phyloP scores from a whole-genome alignment of 2,113 vertebrate species.

The Paratilapia polleni region DNA sequence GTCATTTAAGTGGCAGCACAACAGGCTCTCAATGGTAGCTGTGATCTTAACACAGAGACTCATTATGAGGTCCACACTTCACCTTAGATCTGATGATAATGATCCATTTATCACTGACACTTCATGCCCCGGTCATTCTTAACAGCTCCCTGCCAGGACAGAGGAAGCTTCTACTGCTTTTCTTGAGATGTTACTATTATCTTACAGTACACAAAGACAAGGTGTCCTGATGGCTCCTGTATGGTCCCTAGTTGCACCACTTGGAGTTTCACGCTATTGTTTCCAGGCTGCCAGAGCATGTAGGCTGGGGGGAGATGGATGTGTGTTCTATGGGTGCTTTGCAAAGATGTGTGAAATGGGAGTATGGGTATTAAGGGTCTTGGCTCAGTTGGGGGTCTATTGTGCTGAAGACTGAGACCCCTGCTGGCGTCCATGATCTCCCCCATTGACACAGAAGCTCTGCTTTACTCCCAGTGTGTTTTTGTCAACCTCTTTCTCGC shows the following conservation, averaged over 20 bases:
- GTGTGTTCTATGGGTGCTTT: constrained; percentile 72
- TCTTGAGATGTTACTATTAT: constrained; percentile 75
- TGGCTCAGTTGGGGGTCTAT: constrained; percentile 76
- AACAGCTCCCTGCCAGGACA: constrained; percentile 71
- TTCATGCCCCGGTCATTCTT: constrained; percentile 63
- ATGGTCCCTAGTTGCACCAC: constrained; percentile 43
- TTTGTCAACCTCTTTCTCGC: constrained; percentile 55
- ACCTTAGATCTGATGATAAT: constrained; percentile 75
- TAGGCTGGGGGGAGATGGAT: constrained; percentile 41
- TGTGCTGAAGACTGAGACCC: constrained; percentile 73
- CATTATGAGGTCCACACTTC: constrained; percentile 74
- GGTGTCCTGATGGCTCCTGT: constrained; percentile 70
- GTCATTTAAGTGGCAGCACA: constrained; percentile 17
- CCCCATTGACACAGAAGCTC: constrained; percentile 73
- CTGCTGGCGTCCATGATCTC: constrained; percentile 81
- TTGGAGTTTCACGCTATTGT: constrained; percentile 72
- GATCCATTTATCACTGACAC: constrained; percentile 76
- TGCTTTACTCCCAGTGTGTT: constrained; percentile 60
- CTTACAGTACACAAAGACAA: constrained; percentile 81
- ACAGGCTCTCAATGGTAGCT: constrained; percentile 26
- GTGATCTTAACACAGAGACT: constrained; percentile 50
- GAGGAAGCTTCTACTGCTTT: constrained; percentile 77
- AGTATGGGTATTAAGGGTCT: constrained; percentile 81
- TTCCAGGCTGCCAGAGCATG: constrained; percentile 49
- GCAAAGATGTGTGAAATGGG: constrained; percentile 83